phyloP scores from a whole-genome alignment of 2,113 vertebrate genomes.

The Lynx canadensis region DNA sequence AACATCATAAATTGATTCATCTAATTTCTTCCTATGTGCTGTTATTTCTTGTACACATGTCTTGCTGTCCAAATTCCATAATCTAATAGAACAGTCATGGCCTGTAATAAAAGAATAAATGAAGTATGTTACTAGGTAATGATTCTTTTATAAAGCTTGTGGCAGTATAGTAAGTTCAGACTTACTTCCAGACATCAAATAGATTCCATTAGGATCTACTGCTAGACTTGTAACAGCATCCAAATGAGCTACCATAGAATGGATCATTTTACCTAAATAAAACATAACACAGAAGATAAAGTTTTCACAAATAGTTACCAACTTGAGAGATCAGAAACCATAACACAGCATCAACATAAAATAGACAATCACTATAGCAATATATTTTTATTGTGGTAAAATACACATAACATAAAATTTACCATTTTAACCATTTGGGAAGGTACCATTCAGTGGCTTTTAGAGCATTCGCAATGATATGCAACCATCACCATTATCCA shows the following conservation, averaged over 20 bases:
- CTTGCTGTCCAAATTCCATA: constrained; percentile 99
- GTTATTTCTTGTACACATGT: constrained; percentile 99
- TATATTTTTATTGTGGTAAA: constrained; percentile 41
- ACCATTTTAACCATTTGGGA: constrained; percentile 39
- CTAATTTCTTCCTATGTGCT: constrained; percentile 98
- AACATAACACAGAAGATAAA: constrained; percentile 68
- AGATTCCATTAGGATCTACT: constrained; percentile 99
- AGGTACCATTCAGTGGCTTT: background rate
- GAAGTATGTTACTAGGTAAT: constrained; percentile 7
- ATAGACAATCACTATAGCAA: constrained; percentile 9
- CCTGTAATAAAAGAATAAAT: constrained; percentile 85
- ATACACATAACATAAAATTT: constrained; percentile 30
- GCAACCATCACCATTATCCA: background rate
- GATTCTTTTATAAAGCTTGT: constrained; percentile 47
- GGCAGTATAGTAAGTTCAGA: constrained; percentile 47
- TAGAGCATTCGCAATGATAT: constrained; percentile 1
- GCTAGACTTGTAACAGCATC: constrained; percentile 99
- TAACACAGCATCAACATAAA: constrained; percentile 40
- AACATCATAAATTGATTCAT: constrained; percentile 99
- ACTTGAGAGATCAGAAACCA: background rate
- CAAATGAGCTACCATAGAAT: constrained; percentile 99
- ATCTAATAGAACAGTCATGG: constrained; percentile 98
- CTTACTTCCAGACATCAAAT: constrained; percentile 99
- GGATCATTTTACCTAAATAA: constrained; percentile 95
- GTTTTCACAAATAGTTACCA: constrained; percentile 44